A percentile compares a stretch with the other conserved stretches of the same genome.
Conservation (phyloP, 1,140 invertebrate genomes). For the Portunus trituberculatus region DNA sequence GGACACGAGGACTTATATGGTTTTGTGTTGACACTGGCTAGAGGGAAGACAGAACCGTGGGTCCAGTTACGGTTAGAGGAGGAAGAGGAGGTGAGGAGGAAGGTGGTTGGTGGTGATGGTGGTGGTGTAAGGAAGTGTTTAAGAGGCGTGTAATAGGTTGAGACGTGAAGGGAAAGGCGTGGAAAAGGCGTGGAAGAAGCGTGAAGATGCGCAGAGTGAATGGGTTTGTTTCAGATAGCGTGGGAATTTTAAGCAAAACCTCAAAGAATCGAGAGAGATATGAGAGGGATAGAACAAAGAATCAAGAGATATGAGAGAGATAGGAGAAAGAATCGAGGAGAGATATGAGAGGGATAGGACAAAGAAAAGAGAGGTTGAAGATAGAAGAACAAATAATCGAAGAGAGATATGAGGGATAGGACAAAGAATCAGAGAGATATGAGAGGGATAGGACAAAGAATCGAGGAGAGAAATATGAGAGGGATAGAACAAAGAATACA, state of each 20-base stretch:
- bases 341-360: not conserved
- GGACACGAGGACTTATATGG: too few species aligned
- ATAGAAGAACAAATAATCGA: not conserved
- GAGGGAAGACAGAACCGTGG: too few species aligned
- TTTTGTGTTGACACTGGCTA: too few species aligned
- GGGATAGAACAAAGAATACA: not conserved
- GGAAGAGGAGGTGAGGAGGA: not conserved
- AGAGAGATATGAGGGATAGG: not conserved
- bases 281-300: not conserved
- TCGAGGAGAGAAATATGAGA: not conserved
- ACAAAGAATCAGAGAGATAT: too few species aligned
- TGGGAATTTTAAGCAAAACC: too few species aligned
- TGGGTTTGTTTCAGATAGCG: too few species aligned
- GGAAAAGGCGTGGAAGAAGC: too few species aligned
- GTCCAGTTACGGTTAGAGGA: too few species aligned
- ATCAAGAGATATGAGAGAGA: too few species aligned
- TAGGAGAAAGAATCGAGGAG: not conserved
- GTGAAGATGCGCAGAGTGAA: too few species aligned
- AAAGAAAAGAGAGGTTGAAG: not conserved
- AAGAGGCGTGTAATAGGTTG: not conserved
- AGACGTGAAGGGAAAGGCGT: not conserved
- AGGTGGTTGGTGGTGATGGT: not conserved
- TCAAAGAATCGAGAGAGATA: not conserved
- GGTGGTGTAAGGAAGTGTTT: not conserved
- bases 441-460: not conserved